Evolutionary conservation across 2,113 vertebrate species (phyloP).

Genomic region (Setophaga kirtlandii): DNA sequence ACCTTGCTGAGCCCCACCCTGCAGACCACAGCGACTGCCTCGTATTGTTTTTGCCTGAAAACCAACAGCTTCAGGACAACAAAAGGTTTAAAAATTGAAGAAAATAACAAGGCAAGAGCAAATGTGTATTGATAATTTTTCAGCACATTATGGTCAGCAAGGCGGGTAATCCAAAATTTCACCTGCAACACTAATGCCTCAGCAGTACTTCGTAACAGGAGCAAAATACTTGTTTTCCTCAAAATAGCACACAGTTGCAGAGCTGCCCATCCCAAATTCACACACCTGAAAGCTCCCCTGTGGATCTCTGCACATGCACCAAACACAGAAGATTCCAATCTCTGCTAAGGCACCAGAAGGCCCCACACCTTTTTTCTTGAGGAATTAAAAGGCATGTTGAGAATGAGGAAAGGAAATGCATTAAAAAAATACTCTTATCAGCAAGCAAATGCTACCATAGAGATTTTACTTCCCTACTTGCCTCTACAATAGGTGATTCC

Average conservation of each 20-base stretch:
- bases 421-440: constrained; percentile 20
- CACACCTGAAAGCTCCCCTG: fast-evolving
- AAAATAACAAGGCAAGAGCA: neutral
- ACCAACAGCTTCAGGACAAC: constrained; percentile 44
- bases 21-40: constrained; percentile 59
- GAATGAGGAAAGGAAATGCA: constrained; percentile 49
- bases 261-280: neutral
- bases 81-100: neutral
- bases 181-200: neutral
- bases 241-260: neutral
- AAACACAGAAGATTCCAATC: neutral
- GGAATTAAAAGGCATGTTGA: neutral
- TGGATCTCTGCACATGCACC: fast-evolving
- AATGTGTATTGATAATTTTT: neutral
- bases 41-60: constrained; percentile 64
- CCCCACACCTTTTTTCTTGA: constrained; percentile 8
- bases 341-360: neutral
- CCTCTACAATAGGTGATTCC: neutral
- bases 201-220: neutral
- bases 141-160: fast-evolving
- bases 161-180: neutral
- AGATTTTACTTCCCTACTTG: neutral
- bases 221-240: neutral
- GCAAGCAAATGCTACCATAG: neutral
- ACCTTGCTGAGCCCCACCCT: constrained; percentile 65